Evolutionary conservation across 2,888 invertebrate species (phyloP).

Genomic region (Penaeus monodon): DNA sequence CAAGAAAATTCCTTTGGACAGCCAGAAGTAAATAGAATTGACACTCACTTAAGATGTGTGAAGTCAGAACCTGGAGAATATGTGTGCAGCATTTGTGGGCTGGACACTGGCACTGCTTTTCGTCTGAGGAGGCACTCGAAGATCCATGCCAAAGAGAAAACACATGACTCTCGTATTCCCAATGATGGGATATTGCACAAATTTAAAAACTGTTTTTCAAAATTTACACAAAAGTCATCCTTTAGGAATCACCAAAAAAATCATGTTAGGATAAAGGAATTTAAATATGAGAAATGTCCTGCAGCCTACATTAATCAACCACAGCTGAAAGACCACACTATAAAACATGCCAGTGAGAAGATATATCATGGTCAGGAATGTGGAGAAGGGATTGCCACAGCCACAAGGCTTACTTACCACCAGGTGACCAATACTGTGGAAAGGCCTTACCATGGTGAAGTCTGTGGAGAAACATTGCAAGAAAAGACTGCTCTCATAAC

Average conservation of each 20-base stretch:
- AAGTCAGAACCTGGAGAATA: neutral
- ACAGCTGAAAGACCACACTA: neutral
- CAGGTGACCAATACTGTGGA: conserved; percentile 26
- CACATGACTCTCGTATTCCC: neutral
- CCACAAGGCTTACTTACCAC: conserved; percentile 19
- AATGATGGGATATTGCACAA: conserved; percentile 1
- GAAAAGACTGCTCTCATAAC: conserved; percentile 10
- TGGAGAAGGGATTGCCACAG: conserved; percentile 19
- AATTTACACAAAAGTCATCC: conserved; percentile 7
- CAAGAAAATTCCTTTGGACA: no score
- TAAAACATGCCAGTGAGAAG: neutral
- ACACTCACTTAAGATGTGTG: no score
- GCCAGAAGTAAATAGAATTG: no score
- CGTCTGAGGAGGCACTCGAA: neutral
- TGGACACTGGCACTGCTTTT: neutral
- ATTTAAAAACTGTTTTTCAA: conserved; percentile 12
- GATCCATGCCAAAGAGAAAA: conserved; percentile 16
- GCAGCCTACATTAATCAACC: neutral
- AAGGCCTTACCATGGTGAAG: conserved; percentile 29
- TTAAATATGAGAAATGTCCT: conserved; percentile 6
- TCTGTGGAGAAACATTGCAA: conserved; percentile 22
- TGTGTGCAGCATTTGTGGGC: conserved; percentile 14
- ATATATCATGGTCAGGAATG: conserved; percentile 13
- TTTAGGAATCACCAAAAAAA: conserved; percentile 16
- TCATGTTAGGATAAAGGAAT: conserved; percentile 6